Evolutionary conservation across 2,888 invertebrate species (phyloP).

Genomic region (Pristionchus japonicus): DNA sequence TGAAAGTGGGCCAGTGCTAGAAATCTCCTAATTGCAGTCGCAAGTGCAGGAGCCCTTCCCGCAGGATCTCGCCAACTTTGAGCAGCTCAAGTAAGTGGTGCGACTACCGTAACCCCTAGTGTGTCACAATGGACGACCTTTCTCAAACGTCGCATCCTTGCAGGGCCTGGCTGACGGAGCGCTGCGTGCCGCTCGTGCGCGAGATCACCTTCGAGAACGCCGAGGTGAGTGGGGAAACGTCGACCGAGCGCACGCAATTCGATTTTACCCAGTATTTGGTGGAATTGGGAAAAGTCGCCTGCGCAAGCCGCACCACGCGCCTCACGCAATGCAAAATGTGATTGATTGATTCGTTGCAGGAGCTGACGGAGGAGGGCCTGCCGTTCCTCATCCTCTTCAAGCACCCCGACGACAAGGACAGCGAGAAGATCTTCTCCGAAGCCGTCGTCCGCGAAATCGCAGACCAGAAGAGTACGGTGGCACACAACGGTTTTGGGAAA

Average conservation of each 20-base stretch:
- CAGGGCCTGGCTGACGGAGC: conserved; percentile 87
- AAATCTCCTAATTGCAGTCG: neutral
- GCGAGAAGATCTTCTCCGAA: conserved; percentile 88
- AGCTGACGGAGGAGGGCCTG: conserved; percentile 81
- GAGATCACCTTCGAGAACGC: conserved; percentile 99
- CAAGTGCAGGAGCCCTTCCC: conserved; percentile 50
- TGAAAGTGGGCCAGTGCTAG: too few species aligned
- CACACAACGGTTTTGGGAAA: neutral
- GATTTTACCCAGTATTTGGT: conserved; percentile 51
- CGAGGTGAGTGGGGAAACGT: conserved; percentile 78
- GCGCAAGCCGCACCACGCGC: neutral
- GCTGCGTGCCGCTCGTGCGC: conserved; percentile 94
- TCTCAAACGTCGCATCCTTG: conserved; percentile 80
- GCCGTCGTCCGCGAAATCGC: conserved; percentile 85
- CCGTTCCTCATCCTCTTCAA: conserved; percentile 98
- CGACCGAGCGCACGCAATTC: neutral
- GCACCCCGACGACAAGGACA: conserved; percentile 85
- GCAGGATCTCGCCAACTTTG: conserved; percentile 58
- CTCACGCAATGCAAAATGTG: neutral
- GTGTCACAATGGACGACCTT: neutral
- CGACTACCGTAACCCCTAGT: conserved; percentile 12
- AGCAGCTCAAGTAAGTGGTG: conserved; percentile 60
- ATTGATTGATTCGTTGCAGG: conserved; percentile 50
- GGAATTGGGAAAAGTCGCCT: conserved; percentile 53
- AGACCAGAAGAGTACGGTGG: conserved; percentile 86